Evolutionary conservation across 1,140 invertebrate species (phyloP).

Genomic region (Chionoecetes opilio): DNA sequence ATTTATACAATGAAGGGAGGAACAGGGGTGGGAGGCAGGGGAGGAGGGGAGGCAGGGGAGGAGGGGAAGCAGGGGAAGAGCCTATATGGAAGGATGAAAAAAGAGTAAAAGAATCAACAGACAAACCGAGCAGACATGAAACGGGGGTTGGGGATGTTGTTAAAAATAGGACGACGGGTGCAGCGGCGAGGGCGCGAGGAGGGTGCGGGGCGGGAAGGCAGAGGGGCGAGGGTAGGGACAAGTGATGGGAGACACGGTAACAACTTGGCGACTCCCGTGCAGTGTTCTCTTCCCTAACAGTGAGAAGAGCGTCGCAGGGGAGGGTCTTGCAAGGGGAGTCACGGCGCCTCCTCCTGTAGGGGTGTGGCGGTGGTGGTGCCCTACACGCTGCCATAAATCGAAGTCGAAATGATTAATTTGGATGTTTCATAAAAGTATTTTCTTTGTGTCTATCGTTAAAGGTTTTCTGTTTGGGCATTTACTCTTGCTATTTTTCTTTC

Average conservation of each 20-base stretch:
- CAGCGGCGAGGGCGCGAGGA: not conserved
- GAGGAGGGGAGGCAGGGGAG: no score
- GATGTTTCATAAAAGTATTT: not conserved
- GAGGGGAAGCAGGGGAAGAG: not conserved
- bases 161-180: conserved; percentile 18
- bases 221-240: no score
- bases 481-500: conserved; percentile 20
- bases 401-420: not conserved
- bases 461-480: conserved; percentile 28
- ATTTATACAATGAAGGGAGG: no score
- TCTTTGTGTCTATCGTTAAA: conserved; percentile 20
- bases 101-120: not conserved
- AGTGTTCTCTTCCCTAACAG: not conserved
- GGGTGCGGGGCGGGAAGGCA: not conserved
- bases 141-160: conserved; percentile 24
- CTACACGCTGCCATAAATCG: not conserved
- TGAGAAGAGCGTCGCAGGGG: not conserved
- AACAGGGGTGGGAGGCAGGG: not conserved
- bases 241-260: not conserved
- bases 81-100: not conserved
- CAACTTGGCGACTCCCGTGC: not conserved
- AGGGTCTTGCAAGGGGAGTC: not conserved
- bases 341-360: not conserved
- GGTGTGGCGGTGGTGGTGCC: not conserved
- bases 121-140: conserved; percentile 15